These are phyloP conservation scores for Furcula furcula DNA, from an alignment of 2,888 invertebrate genomes.

Conservation along the genomic window DNA sequence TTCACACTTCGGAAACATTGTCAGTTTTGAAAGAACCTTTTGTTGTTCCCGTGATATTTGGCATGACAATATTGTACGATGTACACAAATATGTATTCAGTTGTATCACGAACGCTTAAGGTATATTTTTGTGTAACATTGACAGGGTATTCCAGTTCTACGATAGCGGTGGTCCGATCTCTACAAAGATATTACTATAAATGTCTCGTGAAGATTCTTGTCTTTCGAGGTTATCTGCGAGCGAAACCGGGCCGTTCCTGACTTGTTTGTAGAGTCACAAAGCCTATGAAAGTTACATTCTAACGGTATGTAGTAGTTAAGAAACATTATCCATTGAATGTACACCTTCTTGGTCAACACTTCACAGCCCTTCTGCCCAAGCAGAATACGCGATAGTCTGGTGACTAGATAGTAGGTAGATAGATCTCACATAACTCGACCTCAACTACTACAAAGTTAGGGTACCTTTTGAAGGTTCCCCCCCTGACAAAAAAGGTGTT, in stretches of 20 bases:
- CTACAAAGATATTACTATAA: constrained; percentile 1
- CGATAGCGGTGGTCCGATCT: background rate
- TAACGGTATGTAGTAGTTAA: no score
- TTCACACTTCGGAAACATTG: constrained; percentile 27
- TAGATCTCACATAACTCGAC: no score
- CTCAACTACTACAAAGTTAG: no score
- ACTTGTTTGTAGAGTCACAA: background rate
- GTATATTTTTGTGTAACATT: constrained; percentile 4
- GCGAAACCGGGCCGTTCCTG: background rate
- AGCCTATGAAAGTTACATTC: no score
- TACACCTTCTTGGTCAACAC: no score
- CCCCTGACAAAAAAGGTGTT: background rate
- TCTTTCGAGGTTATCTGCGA: background rate
- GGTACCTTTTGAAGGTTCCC: no score
- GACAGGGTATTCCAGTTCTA: constrained; percentile 2
- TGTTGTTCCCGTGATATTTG: constrained; percentile 31
- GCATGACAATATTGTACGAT: constrained; percentile 31
- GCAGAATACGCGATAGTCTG: no score
- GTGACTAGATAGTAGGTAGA: no score
- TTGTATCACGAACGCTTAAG: rapidly evolving
- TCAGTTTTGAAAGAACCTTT: constrained; percentile 16
- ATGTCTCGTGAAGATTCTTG: background rate
- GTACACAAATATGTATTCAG: background rate
- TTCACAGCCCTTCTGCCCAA: no score
- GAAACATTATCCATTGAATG: no score